These are phyloP conservation scores for Chalcosyrphus nemorum DNA, from an alignment of 2,888 invertebrate species.

Conservation along the genomic window DNA sequence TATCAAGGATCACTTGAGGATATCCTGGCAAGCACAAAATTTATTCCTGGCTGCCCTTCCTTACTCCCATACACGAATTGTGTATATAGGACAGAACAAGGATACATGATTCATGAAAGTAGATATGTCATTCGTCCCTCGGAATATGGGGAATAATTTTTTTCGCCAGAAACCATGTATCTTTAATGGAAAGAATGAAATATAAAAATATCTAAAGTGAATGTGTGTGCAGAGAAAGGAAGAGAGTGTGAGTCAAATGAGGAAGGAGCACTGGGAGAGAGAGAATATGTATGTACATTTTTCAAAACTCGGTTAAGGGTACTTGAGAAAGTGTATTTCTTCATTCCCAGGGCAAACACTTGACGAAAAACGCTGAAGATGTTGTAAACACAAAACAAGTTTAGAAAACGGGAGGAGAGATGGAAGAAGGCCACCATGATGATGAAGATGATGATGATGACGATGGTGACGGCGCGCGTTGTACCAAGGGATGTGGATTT, in stretches of 20 bases:
- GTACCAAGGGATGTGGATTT: conserved; percentile 8
- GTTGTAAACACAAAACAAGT: conserved; percentile 51
- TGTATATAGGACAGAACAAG: conserved; percentile 7
- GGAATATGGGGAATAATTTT: conserved; percentile 4
- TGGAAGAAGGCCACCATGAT: neutral
- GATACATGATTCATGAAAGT: conserved; percentile 28
- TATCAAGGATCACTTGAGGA: conserved; percentile 43
- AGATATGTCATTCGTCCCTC: neutral
- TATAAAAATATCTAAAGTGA: conserved; percentile 9
- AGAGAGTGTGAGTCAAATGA: neutral
- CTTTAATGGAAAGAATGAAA: conserved; percentile 11
- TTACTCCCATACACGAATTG: neutral
- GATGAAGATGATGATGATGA: no score
- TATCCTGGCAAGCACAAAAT: conserved; percentile 28
- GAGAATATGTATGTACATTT: no score
- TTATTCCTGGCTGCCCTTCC: neutral
- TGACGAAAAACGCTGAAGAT: conserved; percentile 48
- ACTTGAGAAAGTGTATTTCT: conserved; percentile 61
- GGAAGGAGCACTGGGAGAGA: neutral
- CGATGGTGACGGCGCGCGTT: conserved; percentile 8
- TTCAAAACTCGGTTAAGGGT: conserved; percentile 64
- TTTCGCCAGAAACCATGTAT: conserved; percentile 19
- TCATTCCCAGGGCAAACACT: conserved; percentile 62
- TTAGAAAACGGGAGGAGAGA: neutral
- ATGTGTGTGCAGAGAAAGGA: neutral